Evolutionary conservation across 1,140 invertebrate genomes (phyloP).

Genomic region (Drosophila lacertosa): DNA sequence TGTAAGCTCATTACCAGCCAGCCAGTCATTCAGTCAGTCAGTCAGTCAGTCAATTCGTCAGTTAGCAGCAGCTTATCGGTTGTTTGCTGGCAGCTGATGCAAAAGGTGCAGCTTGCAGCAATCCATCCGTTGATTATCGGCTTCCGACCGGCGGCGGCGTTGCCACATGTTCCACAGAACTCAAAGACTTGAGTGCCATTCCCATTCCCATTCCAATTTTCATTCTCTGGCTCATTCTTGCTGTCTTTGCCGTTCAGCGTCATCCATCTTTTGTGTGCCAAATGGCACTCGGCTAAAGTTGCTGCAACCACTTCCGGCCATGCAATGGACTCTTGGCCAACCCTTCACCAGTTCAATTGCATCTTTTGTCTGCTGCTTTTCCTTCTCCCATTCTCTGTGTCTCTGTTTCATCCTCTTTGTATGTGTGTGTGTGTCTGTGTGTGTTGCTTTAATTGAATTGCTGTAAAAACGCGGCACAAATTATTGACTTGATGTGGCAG

Average conservation of each 20-base stretch:
- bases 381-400: not conserved
- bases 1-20: constrained; percentile 20
- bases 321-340: constrained; percentile 45
- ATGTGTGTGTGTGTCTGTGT: constrained; percentile 14
- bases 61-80: not conserved
- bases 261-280: constrained; percentile 40
- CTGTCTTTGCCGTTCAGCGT: constrained; percentile 14
- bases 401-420: too few relatives aligned
- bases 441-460: constrained; percentile 54
- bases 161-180: constrained; percentile 25
- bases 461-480: constrained; percentile 57
- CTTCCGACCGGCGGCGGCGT: constrained; percentile 7
- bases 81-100: not conserved
- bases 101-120: constrained; percentile 28
- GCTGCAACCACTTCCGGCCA: constrained; percentile 55
- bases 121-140: constrained; percentile 31
- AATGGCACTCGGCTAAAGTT: constrained; percentile 63
- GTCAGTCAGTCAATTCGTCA: not conserved
- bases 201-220: not conserved
- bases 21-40: not conserved
- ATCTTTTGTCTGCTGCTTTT: constrained; percentile 41
- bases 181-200: constrained; percentile 14
- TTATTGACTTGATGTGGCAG: constrained; percentile 50
- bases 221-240: not conserved
- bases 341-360: constrained; percentile 49